These are phyloP conservation scores for Poecilus cupreus DNA, from an alignment of 2,888 invertebrate genomes.

Conservation along the genomic window DNA sequence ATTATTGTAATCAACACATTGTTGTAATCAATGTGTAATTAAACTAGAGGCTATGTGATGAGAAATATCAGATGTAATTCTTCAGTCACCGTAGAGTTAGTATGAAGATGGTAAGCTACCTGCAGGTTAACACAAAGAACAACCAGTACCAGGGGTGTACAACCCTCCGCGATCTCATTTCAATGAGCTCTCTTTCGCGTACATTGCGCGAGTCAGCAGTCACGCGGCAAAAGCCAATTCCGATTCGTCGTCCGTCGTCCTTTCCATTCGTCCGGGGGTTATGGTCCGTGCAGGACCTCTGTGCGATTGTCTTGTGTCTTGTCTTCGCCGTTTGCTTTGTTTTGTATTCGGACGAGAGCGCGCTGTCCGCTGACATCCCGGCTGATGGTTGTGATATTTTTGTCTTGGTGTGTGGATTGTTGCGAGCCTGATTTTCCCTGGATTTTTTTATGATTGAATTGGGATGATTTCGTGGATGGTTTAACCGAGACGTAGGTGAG, in stretches of 20 bases:
- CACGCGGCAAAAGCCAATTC: slow-evolving; percentile 44
- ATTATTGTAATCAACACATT: no score
- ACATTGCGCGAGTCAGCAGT: slow-evolving; percentile 41
- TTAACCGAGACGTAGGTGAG: no score
- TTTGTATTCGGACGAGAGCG: not conserved
- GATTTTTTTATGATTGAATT: not conserved
- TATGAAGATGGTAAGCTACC: no score
- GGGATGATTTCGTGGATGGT: not conserved
- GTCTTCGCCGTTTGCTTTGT: not conserved
- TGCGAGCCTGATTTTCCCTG: not conserved
- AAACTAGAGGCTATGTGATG: no score
- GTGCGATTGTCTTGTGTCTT: slow-evolving; percentile 32
- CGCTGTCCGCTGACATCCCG: not conserved
- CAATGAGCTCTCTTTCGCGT: not conserved
- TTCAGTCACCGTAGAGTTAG: no score
- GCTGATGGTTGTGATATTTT: slow-evolving; percentile 4
- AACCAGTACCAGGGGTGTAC: not conserved
- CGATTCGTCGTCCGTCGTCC: slow-evolving; percentile 40
- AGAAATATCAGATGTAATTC: no score
- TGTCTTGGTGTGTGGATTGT: slow-evolving; percentile 20
- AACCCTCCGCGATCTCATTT: not conserved
- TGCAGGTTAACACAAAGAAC: no score
- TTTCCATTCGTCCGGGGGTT: slow-evolving; percentile 39
- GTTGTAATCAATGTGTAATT: no score
- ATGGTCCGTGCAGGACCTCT: slow-evolving; percentile 34